Evolutionary conservation across 2,113 vertebrate species (phyloP), one percentile per base, ranked within the genome.

Genomic region (Tichodroma muraria): DNA sequence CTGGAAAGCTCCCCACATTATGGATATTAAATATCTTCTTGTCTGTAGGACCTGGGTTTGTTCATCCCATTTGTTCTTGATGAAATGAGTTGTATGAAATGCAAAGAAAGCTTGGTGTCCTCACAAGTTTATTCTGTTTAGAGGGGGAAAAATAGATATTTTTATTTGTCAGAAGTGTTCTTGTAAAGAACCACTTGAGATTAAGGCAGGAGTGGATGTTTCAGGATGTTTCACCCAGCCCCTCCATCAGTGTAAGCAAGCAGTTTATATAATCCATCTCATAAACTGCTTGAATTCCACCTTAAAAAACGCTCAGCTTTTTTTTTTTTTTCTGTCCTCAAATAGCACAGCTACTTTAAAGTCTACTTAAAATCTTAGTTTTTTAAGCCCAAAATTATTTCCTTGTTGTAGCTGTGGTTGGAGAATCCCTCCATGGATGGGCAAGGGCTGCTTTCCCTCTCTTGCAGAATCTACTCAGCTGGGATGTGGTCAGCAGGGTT

Each of bases 401-500:
- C 27, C 7, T 17, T 63, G 12, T 49, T 75, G 23, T 23, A 63
- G 38, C 25, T 13, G 4, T 63, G 19, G 38, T 70, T 5, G 2
- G 24, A 70, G 40, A 64, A 61, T 31, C 44, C 33, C 21, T 40
- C 50, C 27, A 5, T 30, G 21, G 13, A 19, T 64, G 21, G 28
- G 5, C 14, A 73, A 85, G 61, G 25, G 5, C 19, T 63, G n/a
- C 19, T 66, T 75, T 88, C 37, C 72, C 35, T 38, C 44, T 85
- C 23, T 65, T 35, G 53, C 28, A 61, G 40, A 59, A 44, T 27
- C 27, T 66, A 27, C 45, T 79, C 77, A 59, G 19, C 3, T 4
- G 2, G 18, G 31, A 44, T 4, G 6, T 49, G 21, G 21, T 30
- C 3, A 5, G 52, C 1, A 0, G 23, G 10, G 8, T 61, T 61